Evolutionary conservation across 2,113 vertebrate genomes (phyloP).

Genomic region (Rhegmatorhina hoffmannsi): DNA sequence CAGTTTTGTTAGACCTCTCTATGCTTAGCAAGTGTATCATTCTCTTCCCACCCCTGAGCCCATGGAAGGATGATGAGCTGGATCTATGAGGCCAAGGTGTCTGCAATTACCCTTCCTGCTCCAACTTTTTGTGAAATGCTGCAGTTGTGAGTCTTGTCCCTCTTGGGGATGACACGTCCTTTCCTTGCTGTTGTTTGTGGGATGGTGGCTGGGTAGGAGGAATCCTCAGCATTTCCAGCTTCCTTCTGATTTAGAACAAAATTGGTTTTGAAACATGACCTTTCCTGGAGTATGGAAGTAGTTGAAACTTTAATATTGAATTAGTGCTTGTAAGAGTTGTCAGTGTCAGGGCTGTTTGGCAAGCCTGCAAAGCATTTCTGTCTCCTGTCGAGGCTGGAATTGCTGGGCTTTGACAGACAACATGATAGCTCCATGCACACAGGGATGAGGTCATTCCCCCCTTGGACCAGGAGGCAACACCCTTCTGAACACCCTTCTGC

Average conservation of each 20-base stretch:
- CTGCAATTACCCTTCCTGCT: background rate
- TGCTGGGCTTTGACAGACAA: background rate
- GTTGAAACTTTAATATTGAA: background rate
- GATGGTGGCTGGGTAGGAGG: background rate
- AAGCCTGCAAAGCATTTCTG: background rate
- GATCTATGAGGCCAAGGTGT: background rate
- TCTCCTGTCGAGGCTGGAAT: background rate
- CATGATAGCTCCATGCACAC: background rate
- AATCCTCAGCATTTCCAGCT: background rate
- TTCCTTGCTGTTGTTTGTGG: background rate
- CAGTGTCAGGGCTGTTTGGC: background rate
- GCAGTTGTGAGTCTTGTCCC: background rate
- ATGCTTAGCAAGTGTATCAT: background rate
- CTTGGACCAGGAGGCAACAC: background rate
- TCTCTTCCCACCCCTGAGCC: background rate
- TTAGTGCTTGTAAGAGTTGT: background rate
- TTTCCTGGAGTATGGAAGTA: background rate
- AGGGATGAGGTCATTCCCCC: background rate
- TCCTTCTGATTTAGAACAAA: background rate
- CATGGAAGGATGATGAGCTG: background rate
- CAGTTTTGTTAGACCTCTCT: constrained; percentile 30
- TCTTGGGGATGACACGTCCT: background rate
- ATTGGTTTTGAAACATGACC: background rate
- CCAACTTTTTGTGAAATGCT: background rate
- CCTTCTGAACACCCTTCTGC: background rate